Conservation (phyloP, 2,888 invertebrate species). For the Nematopogon swammerdamellus region DNA sequence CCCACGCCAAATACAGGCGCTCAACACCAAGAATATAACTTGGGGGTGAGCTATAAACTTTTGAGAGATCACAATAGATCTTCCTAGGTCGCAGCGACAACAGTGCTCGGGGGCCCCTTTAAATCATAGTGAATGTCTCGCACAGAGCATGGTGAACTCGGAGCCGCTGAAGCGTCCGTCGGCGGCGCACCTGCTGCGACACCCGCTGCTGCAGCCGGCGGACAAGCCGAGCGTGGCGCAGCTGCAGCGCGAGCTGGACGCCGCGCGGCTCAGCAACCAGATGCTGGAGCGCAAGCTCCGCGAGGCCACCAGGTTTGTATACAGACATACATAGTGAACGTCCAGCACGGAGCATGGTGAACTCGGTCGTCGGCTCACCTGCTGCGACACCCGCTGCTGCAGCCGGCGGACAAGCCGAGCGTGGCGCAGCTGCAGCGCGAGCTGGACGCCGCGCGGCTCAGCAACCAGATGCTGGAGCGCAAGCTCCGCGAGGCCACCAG, state of each 20-base stretch:
- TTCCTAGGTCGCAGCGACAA: too few species aligned
- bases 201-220: conserved; percentile 67
- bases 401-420: conserved; percentile 72
- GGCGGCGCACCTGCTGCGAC: conserved; percentile 67
- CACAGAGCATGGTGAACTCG: conserved; percentile 76
- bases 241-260: conserved; percentile 73
- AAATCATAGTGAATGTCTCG: too few species aligned
- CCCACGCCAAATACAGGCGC: too few species aligned
- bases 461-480: conserved; percentile 74
- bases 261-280: conserved; percentile 77
- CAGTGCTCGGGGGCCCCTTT: too few species aligned
- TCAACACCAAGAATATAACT: too few species aligned
- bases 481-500: conserved; percentile 68
- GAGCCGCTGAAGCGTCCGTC: conserved; percentile 28
- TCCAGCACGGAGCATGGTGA: conserved; percentile 77
- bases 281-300: conserved; percentile 68
- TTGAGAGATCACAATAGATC: too few species aligned
- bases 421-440: conserved; percentile 77
- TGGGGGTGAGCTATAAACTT: too few species aligned
- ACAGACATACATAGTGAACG: too few species aligned
- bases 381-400: conserved; percentile 68
- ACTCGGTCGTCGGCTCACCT: conserved; percentile 70
- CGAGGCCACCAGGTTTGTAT: conserved; percentile 65
- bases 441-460: conserved; percentile 73
- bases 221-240: conserved; percentile 78